phyloP scores from a whole-genome alignment of 1,140 invertebrate species.

The Arion vulgaris region DNA sequence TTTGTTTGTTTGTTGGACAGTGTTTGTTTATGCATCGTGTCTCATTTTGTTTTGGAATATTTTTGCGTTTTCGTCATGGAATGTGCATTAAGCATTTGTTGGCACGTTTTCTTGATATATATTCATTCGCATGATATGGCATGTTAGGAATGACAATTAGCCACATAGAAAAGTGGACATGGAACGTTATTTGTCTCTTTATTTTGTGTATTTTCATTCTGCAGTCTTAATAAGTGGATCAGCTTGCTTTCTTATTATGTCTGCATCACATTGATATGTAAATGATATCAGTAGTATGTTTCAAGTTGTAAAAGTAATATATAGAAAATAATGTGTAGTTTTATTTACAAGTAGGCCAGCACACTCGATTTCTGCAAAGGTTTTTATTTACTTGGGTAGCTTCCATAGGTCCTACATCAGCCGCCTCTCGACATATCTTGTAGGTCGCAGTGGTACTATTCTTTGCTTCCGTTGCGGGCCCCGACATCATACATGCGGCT shows the following conservation, averaged over 20 bases:
- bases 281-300: background rate
- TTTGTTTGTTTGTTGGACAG: too few relatives aligned
- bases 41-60: background rate
- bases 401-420: too few relatives aligned
- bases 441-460: too few relatives aligned
- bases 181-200: background rate
- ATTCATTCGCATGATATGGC: slow-evolving; percentile 7
- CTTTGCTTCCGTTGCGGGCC: too few relatives aligned
- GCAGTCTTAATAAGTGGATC: background rate
- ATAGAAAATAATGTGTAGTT: too few relatives aligned
- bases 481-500: too few relatives aligned
- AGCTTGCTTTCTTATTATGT: background rate
- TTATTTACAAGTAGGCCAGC: too few relatives aligned
- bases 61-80: background rate
- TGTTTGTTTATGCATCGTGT: background rate
- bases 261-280: background rate
- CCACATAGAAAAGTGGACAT: background rate
- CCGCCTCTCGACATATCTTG: too few relatives aligned
- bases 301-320: too few relatives aligned
- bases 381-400: too few relatives aligned
- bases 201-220: background rate
- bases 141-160: slow-evolving; percentile 3
- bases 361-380: too few relatives aligned
- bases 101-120: background rate
- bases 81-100: slow-evolving; percentile 10